Evolutionary conservation across 2,888 invertebrate species (phyloP).

Genomic region (Trissolcus brochymenae): DNA sequence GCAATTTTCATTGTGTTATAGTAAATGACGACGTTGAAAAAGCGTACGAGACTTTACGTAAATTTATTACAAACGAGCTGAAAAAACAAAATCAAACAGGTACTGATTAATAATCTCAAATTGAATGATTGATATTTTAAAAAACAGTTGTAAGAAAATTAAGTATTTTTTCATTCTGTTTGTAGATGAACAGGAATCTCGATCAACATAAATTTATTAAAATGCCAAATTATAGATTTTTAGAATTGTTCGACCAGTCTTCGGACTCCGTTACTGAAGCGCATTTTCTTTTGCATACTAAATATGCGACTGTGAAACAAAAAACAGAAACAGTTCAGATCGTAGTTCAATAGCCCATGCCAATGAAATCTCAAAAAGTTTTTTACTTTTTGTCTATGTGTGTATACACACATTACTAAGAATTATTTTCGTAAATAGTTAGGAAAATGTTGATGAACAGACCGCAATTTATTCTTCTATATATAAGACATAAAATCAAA

Average conservation of each 20-base stretch:
- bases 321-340: constrained; percentile 6
- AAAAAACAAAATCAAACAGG: constrained; percentile 76
- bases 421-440: constrained; percentile 1
- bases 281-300: constrained; percentile 39
- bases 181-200: constrained; percentile 43
- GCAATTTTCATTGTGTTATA: constrained; percentile 90
- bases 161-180: constrained; percentile 11
- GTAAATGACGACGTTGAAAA: constrained; percentile 88
- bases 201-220: constrained; percentile 37
- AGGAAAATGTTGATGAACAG: constrained; percentile 12
- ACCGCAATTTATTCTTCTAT: constrained; percentile 27
- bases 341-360: constrained; percentile 13
- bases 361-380: constrained; percentile 16
- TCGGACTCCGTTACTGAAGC: constrained; percentile 16
- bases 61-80: constrained; percentile 82
- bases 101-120: constrained; percentile 26
- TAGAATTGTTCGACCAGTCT: constrained; percentile 4
- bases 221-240: constrained; percentile 1
- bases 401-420: not conserved
- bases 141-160: not conserved
- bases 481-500: constrained; percentile 8
- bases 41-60: constrained; percentile 86
- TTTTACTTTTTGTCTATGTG: not conserved
- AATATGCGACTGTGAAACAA: constrained; percentile 22
- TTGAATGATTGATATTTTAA: not conserved